Base-by-base conservation (phyloP, 2,113 vertebrate species). In the Fregetta grallaria region DNA sequence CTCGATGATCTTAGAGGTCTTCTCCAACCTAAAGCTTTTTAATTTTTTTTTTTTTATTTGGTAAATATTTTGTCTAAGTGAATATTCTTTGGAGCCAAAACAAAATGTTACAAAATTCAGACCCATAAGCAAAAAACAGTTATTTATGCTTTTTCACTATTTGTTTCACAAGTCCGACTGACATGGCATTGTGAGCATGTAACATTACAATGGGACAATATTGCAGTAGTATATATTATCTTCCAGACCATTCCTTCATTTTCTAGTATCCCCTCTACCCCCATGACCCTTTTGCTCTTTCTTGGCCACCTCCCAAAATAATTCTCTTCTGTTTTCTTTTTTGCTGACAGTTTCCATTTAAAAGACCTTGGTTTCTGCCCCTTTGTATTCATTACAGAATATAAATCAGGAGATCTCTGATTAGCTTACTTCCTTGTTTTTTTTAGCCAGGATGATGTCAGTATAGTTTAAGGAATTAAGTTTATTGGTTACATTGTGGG, bases 341-440 rank as follows among this genome's bases (percentile, higher is more conserved):
- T 90, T 95, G 87, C 94, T 97, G 96, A 96, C 94, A 96, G 96
- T 56, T 96, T 95, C 93, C 90, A 96, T 95, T 95, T 91, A 93
- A 91, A 96, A 94, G 94, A 85, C 96, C 94, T 96, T 96, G 96
- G 74, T 94, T 96, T 96, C 92, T 97, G 81, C 77, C 78, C 93
- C 93, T 96, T 94, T 97, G 96, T 97, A 90, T 97, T 97, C 94
- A 95, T 90, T 93, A 73, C 93, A 93, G 93, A 96, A 88, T 90
- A 96, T 97, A 97, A 97, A 97, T 97, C 96, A 97, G 87, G 68
- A 95, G 90, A 90, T 94, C 87, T 95, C 93, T 2, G 92, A 96
- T 96, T 96, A 96, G 92, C 87, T 75, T 96, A 82, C 90, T 97
- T 97, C 96, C 96, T 97, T 96, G 87, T 7, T 86, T 92, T 94